These are phyloP conservation scores for Oryzias celebensis DNA, from an alignment of 2,113 vertebrate species.

Conservation along the genomic window DNA sequence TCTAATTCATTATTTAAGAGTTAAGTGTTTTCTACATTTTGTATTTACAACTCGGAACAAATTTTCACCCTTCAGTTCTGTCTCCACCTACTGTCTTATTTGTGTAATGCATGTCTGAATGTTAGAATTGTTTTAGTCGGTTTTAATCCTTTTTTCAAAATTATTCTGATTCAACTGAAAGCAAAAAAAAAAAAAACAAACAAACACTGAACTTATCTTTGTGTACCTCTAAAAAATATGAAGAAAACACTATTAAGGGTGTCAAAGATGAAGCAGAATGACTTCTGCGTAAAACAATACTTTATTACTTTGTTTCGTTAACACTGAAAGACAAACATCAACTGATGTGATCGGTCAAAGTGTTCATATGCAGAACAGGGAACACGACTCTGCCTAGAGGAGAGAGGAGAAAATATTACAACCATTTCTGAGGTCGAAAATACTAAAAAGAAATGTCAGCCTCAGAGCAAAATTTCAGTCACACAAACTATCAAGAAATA, in stretches of 20 bases:
- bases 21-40: background rate
- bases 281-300: slow-evolving; percentile 13
- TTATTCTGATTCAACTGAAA: no score
- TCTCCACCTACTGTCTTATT: slow-evolving; percentile 20
- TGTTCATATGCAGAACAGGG: slow-evolving; percentile 6
- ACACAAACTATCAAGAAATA: slow-evolving; percentile 10
- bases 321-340: slow-evolving; percentile 26
- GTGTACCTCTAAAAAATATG: no score
- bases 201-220: no score
- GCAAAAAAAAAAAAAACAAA: no score
- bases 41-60: background rate
- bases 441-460: background rate
- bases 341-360: slow-evolving; percentile 1
- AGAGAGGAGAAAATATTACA: background rate
- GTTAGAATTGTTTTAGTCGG: background rate
- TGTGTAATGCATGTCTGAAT: background rate
- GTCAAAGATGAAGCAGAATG: background rate
- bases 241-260: no score
- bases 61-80: slow-evolving; percentile 2
- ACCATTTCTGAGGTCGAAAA: background rate
- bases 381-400: background rate
- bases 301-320: slow-evolving; percentile 50
- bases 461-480: slow-evolving; percentile 1
- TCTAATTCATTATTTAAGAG: no score
- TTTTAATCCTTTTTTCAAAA: no score